Evolutionary conservation across 2,888 invertebrate species (phyloP).

Genomic region (Cheilosia vernalis): DNA sequence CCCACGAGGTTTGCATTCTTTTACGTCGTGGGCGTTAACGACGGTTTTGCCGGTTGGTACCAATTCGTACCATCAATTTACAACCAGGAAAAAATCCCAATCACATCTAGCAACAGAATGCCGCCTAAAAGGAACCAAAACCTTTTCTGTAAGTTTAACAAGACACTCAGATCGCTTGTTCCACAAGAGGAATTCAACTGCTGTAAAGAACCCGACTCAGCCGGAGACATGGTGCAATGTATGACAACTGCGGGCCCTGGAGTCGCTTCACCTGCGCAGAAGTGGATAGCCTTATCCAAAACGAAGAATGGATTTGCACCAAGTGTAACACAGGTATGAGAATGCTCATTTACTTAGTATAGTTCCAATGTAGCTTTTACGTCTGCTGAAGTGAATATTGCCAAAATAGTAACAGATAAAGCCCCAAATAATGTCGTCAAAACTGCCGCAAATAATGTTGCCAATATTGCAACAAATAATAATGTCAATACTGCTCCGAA

Average conservation of each 20-base stretch:
- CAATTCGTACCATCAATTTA: not conserved
- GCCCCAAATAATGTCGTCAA: not conserved
- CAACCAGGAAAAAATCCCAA: not conserved
- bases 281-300: conserved; percentile 1
- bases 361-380: conserved; percentile 11
- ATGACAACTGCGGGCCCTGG: conserved; percentile 9
- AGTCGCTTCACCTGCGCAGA: conserved; percentile 1
- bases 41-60: not conserved
- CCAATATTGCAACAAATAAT: not conserved
- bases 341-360: conserved; percentile 2
- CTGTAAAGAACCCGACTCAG: conserved; percentile 9
- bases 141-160: not conserved
- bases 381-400: conserved; percentile 9
- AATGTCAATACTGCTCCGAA: not conserved
- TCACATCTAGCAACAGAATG: not conserved
- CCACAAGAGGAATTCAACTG: conserved; percentile 17
- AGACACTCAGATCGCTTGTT: not conserved
- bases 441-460: not conserved
- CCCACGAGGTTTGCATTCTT: not conserved
- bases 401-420: not conserved
- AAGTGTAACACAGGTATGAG: conserved; percentile 24
- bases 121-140: not conserved
- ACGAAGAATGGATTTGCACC: not conserved
- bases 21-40: not conserved
- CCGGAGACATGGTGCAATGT: conserved; percentile 33